These are phyloP conservation scores for Neoitamus cyanurus DNA, from an alignment of 2,888 invertebrate genomes.

Conservation along the genomic window DNA sequence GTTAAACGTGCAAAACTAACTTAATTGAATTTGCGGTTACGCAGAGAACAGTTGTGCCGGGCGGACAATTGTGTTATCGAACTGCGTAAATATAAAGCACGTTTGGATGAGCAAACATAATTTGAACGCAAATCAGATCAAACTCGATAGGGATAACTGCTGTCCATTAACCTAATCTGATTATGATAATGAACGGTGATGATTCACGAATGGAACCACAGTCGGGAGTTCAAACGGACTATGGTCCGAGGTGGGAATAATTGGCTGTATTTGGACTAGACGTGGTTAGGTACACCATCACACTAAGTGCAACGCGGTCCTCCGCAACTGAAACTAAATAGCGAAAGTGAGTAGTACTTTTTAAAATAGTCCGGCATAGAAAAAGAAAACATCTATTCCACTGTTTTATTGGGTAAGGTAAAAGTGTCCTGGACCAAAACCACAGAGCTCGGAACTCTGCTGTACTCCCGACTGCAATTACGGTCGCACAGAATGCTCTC, in stretches of 20 bases:
- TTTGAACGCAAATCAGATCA: slow-evolving; percentile 27
- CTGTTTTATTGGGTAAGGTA: neutral
- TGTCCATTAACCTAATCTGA: slow-evolving; percentile 35
- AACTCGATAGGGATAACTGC: slow-evolving; percentile 16
- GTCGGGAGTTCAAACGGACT: neutral
- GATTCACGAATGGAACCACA: neutral
- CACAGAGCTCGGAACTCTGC: neutral
- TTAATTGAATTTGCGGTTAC: neutral
- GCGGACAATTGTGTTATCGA: neutral
- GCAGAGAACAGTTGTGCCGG: neutral
- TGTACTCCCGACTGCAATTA: neutral
- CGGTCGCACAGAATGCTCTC: slow-evolving; percentile 46
- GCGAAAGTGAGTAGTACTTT: neutral
- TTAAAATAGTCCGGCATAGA: neutral
- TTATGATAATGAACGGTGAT: slow-evolving; percentile 28
- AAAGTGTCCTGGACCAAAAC: neutral
- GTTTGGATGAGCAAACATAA: slow-evolving; percentile 15
- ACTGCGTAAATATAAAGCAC: slow-evolving; percentile 3
- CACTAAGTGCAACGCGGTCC: neutral
- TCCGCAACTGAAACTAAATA: neutral
- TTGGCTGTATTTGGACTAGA: neutral
- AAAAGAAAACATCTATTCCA: neutral
- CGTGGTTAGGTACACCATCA: neutral
- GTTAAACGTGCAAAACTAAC: neutral
- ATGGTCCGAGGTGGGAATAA: neutral